A percentile compares a stretch with the other conserved stretches of the same genome.
Conservation (phyloP, 2,113 vertebrate genomes). For the Colius striatus region DNA sequence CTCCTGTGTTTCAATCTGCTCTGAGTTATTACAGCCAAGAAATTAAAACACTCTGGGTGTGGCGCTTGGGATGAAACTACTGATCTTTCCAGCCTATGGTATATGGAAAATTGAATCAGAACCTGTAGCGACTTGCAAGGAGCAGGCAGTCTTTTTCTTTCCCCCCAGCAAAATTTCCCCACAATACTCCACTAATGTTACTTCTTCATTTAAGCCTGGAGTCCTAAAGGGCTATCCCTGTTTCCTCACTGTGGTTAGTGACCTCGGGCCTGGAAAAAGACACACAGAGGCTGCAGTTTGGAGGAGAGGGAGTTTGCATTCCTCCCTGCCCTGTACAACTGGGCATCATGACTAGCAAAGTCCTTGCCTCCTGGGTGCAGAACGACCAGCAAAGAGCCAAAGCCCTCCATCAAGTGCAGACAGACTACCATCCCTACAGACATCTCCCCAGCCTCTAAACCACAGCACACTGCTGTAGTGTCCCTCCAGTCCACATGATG, state of each 20-base stretch:
- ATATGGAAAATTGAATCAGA: conserved; percentile 19
- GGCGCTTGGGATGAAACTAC: background rate
- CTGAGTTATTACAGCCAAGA: conserved; percentile 9
- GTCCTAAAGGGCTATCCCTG: background rate
- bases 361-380: background rate
- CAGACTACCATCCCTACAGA: background rate
- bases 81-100: background rate
- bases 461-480: background rate
- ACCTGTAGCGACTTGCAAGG: background rate
- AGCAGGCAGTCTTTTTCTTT: background rate
- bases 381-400: fast-evolving
- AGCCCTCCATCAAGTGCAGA: background rate
- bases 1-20: conserved; percentile 51
- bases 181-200: background rate
- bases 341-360: background rate
- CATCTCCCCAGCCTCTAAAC: background rate
- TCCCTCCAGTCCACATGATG: background rate
- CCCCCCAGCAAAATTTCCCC: background rate
- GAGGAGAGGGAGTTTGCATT: background rate
- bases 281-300: background rate
- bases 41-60: background rate
- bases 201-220: background rate
- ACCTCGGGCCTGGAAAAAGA: background rate
- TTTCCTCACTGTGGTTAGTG: background rate
- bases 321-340: background rate